Percentiles rank a stretch among this genome's conserved stretches.
phyloP scores from a whole-genome alignment of 2,888 invertebrate genomes.

The Mythimna albipuncta region DNA sequence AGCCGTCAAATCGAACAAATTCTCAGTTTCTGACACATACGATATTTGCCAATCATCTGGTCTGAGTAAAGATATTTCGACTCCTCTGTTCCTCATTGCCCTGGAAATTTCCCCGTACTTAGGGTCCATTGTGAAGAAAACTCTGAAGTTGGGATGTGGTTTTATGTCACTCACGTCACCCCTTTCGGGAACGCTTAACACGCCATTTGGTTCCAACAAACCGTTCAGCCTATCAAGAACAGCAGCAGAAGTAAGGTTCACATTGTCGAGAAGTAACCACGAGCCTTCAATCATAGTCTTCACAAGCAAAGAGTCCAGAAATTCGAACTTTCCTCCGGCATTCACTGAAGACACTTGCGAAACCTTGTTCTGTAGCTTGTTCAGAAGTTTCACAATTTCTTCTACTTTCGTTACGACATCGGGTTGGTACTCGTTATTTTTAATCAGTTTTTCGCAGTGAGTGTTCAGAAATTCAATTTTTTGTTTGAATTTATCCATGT shows the following conservation, averaged over 20 bases:
- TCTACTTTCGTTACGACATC: constrained; percentile 66
- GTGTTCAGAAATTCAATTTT: constrained; percentile 76
- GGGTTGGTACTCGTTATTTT: constrained; percentile 63
- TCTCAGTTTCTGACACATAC: constrained; percentile 78
- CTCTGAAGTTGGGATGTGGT: constrained; percentile 97
- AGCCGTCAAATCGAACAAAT: constrained; percentile 83
- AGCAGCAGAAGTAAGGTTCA: constrained; percentile 98
- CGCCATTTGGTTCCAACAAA: constrained; percentile 97
- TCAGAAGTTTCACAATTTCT: constrained; percentile 76
- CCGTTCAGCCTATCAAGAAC: constrained; percentile 99
- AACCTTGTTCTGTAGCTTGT: constrained; percentile 82
- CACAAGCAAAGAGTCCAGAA: constrained; percentile 97
- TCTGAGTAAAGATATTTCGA: constrained; percentile 93
- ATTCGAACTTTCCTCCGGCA: constrained; percentile 97
- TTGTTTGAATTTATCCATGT: constrained; percentile 74
- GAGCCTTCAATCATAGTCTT: constrained; percentile 95
- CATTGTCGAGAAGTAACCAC: constrained; percentile 97
- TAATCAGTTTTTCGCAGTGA: constrained; percentile 75
- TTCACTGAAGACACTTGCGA: constrained; percentile 92
- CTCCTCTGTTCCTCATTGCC: constrained; percentile 99
- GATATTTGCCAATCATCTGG: constrained; percentile 77
- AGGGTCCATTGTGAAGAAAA: constrained; percentile 98
- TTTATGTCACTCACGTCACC: constrained; percentile 95
- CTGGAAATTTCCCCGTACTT: constrained; percentile 98
- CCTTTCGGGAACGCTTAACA: constrained; percentile 97